Percentiles rank a stretch among this genome's conserved stretches.
phyloP scores from a whole-genome alignment of 92 coral and sea anemone species.

The Parazoanthus darwini region DNA sequence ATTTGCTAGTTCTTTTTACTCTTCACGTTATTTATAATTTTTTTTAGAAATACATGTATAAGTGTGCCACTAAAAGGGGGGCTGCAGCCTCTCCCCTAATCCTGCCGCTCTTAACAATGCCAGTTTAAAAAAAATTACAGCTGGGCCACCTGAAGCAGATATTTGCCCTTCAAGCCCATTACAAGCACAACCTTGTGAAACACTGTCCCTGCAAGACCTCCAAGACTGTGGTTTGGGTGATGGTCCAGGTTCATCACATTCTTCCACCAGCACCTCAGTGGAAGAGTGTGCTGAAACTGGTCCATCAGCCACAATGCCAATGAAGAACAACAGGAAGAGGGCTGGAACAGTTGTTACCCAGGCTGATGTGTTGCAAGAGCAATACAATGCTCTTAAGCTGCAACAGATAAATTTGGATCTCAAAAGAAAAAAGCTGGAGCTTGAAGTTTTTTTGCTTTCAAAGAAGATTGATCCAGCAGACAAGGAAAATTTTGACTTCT shows the following conservation, averaged over 20 bases:
- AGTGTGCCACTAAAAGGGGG: background rate
- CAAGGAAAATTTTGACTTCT: background rate
- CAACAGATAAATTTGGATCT: background rate
- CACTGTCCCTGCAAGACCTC: background rate
- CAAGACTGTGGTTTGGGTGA: slow-evolving; percentile 1
- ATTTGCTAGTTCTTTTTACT: too few relatives aligned
- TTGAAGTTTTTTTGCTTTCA: slow-evolving; percentile 7
- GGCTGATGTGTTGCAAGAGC: slow-evolving; percentile 3
- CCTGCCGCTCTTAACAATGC: background rate
- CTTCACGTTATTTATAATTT: too few relatives aligned
- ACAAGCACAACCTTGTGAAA: background rate
- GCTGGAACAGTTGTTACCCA: background rate
- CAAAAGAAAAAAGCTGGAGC: slow-evolving; percentile 9
- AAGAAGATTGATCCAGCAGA: background rate
- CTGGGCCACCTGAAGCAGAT: slow-evolving; percentile 7
- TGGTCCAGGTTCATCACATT: background rate
- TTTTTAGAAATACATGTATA: too few relatives aligned
- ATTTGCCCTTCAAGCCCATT: background rate
- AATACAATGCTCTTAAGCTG: slow-evolving; percentile 8
- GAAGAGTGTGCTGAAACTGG: background rate
- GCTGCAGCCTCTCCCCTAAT: slow-evolving; percentile 3
- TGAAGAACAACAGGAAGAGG: background rate
- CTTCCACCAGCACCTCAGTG: background rate
- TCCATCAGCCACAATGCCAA: background rate
- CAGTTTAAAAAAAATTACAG: background rate